phyloP scores from a whole-genome alignment of 2,113 vertebrate species.

The Eurystomus gularis region DNA sequence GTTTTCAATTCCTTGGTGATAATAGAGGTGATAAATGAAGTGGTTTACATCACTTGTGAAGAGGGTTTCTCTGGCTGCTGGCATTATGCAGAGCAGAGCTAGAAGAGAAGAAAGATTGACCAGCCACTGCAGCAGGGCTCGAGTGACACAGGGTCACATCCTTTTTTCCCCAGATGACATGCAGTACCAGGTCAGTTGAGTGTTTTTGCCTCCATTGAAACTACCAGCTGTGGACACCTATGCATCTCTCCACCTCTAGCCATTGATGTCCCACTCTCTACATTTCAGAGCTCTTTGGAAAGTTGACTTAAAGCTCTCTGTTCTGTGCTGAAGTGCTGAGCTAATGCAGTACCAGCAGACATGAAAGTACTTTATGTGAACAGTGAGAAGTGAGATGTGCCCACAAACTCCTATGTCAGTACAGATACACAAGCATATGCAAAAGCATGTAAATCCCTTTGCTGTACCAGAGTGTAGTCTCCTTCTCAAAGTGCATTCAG shows the following conservation, averaged over 20 bases:
- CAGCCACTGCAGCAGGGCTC: fast-evolving
- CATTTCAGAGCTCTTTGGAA: neutral
- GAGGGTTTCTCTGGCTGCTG: neutral
- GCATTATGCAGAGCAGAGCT: neutral
- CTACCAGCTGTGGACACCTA: neutral
- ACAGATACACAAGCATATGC: too few relatives aligned
- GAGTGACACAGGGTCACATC: neutral
- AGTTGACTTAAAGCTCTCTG: neutral
- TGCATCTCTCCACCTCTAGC: neutral
- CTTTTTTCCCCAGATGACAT: neutral
- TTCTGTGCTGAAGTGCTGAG: neutral
- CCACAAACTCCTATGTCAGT: neutral
- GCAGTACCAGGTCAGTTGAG: fast-evolving
- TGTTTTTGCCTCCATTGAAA: neutral
- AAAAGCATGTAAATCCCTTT: neutral
- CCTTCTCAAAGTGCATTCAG: neutral
- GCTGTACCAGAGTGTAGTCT: neutral
- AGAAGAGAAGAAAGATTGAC: neutral
- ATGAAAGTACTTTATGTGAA: neutral
- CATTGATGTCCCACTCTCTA: fast-evolving
- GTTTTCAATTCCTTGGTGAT: slow-evolving; percentile 13
- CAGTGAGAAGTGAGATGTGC: neutral
- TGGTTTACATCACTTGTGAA: neutral
- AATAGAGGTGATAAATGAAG: neutral
- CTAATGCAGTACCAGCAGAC: fast-evolving